phyloP scores from a whole-genome alignment of 2,888 invertebrate species.

The Eupsilia transversa region DNA sequence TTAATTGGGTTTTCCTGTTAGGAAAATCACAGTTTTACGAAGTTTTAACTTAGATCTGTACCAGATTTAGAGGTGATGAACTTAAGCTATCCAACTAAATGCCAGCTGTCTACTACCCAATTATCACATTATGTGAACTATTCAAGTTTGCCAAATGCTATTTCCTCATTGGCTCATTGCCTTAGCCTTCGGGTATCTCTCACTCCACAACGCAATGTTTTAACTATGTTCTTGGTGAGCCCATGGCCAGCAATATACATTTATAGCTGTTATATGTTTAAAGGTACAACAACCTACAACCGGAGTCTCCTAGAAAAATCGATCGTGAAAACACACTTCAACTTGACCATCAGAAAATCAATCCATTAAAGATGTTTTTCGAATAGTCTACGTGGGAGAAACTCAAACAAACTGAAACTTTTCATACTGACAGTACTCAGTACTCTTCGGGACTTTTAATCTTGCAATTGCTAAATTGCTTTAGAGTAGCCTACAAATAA shows the following conservation, averaged over 20 bases:
- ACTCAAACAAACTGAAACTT: background rate
- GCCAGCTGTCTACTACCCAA: background rate
- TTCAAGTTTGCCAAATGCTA: background rate
- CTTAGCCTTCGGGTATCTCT: background rate
- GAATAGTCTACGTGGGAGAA: background rate
- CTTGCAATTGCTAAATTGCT: background rate
- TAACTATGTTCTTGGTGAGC: background rate
- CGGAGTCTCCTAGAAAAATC: constrained; percentile 9
- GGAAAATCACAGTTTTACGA: constrained; percentile 17
- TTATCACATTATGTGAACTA: background rate
- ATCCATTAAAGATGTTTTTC: background rate
- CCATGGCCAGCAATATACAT: background rate
- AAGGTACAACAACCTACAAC: background rate
- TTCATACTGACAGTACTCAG: too few relatives aligned
- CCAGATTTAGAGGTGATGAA: background rate
- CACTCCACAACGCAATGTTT: background rate
- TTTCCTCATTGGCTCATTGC: background rate
- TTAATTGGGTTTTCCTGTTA: constrained; percentile 41
- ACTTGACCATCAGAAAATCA: constrained; percentile 23
- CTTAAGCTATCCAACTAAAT: background rate
- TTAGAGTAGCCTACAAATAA: background rate
- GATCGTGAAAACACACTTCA: constrained; percentile 32
- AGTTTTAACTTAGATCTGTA: constrained; percentile 9
- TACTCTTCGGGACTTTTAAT: background rate
- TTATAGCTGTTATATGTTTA: background rate